Evolutionary conservation across 92 coral and sea anemone species (phyloP).

Genomic region (Desmophyllum pertusum): DNA sequence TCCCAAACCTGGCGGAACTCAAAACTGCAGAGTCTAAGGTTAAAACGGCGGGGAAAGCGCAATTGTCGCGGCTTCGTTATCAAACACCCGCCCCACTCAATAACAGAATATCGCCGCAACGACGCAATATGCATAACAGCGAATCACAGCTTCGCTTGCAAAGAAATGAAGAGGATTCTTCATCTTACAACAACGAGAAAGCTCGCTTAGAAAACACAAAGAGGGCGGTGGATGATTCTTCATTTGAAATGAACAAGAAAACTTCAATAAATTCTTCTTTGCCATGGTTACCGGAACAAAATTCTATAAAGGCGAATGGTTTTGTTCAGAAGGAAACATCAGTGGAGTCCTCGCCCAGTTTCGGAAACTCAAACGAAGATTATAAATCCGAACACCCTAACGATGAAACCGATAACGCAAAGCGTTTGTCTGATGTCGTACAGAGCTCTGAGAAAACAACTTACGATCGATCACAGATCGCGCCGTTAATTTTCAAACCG

Average conservation of each 20-base stretch:
- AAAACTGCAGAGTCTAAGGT: neutral
- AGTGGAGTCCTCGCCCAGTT: neutral
- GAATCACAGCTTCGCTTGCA: neutral
- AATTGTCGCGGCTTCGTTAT: conserved; percentile 18
- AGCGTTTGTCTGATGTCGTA: neutral
- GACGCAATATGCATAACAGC: neutral
- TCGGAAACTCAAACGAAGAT: neutral
- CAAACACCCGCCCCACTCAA: neutral
- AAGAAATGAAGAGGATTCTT: neutral
- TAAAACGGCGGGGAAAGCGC: conserved; percentile 14
- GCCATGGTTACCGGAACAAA: neutral
- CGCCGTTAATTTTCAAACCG: conserved; percentile 30
- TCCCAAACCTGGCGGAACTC: neutral
- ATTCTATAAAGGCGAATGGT: neutral
- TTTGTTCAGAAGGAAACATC: neutral
- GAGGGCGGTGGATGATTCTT: neutral
- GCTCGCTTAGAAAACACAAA: neutral
- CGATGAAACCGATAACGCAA: conserved; percentile 21
- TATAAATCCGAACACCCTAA: neutral
- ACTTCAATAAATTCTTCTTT: neutral
- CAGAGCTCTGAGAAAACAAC: neutral
- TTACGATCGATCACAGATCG: neutral
- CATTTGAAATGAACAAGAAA: neutral
- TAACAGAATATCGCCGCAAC: neutral
- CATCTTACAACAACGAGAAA: neutral